phyloP scores from a whole-genome alignment of 1,140 invertebrate species.

The Tetragonula clypearis region DNA sequence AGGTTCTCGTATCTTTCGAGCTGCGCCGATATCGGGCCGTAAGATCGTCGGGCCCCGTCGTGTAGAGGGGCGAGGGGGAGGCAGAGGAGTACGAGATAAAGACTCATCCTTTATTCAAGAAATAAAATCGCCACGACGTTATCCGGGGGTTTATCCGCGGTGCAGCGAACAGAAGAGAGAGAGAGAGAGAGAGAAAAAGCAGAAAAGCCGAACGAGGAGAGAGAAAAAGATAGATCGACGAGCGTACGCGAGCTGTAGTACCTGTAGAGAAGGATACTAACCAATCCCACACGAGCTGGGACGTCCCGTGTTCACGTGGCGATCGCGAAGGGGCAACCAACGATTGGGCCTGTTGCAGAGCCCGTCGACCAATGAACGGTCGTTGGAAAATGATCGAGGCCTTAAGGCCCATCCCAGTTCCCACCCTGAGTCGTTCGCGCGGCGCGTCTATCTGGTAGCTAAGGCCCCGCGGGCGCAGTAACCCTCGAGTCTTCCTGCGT shows the following conservation, averaged over 20 bases:
- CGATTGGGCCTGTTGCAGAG: constrained; percentile 63
- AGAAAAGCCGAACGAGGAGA: constrained; percentile 7
- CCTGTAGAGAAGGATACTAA: not conserved
- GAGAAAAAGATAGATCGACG: constrained; percentile 14
- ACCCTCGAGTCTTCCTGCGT: constrained; percentile 80
- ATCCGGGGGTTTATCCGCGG: constrained; percentile 56
- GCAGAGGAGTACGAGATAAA: constrained; percentile 50
- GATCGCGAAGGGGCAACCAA: not conserved
- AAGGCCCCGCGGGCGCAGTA: constrained; percentile 82
- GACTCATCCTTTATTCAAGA: constrained; percentile 64
- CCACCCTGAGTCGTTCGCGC: constrained; percentile 50
- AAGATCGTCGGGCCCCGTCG: constrained; percentile 14
- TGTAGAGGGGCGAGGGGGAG: not conserved
- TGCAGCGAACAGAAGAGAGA: not conserved
- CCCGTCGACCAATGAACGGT: constrained; percentile 65
- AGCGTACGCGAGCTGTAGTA: constrained; percentile 34
- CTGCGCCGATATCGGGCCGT: constrained; percentile 27
- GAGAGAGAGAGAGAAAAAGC: not conserved
- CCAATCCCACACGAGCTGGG: constrained; percentile 69
- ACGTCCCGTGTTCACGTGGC: constrained; percentile 43
- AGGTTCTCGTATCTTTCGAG: not conserved
- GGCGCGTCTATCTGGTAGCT: constrained; percentile 78
- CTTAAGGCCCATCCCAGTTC: constrained; percentile 69
- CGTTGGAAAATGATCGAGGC: constrained; percentile 49
- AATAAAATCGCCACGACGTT: constrained; percentile 66